Conservation (phyloP, 37 sponge, comb jelly and placozoan species). For the Petrosia ficiformis region DNA sequence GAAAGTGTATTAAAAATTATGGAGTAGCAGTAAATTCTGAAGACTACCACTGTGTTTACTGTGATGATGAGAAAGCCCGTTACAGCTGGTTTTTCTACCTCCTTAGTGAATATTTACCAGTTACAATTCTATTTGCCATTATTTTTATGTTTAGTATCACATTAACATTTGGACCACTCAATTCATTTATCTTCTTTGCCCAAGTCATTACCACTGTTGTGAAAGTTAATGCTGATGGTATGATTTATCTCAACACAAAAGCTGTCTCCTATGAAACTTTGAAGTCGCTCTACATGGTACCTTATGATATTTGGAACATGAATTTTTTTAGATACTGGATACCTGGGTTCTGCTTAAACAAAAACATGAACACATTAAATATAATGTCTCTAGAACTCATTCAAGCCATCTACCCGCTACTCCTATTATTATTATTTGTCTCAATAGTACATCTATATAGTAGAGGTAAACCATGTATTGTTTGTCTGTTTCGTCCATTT, state of each 20-base stretch:
- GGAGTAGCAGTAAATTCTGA: constrained; percentile 17
- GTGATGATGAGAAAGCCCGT: not conserved
- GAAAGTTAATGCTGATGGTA: constrained; percentile 16
- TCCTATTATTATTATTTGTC: constrained; percentile 13
- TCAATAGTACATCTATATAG: constrained; percentile 22
- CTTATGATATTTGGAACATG: constrained; percentile 65
- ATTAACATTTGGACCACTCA: constrained; percentile 30
- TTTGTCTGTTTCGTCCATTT: constrained; percentile 21
- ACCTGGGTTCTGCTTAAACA: constrained; percentile 33
- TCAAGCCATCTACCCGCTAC: constrained; percentile 41
- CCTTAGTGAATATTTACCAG: constrained; percentile 39
- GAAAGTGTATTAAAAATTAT: constrained; percentile 26
- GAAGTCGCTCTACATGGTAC: not conserved
- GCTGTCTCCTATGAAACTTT: not conserved
- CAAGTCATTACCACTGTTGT: constrained; percentile 32
- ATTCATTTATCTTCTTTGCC: constrained; percentile 50
- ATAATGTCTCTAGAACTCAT: constrained; percentile 27
- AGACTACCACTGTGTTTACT: constrained; percentile 25
- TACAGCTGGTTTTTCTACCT: constrained; percentile 45
- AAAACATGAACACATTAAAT: constrained; percentile 7
- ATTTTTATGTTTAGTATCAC: constrained; percentile 57
- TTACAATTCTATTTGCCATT: constrained; percentile 39
- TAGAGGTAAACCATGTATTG: not conserved
- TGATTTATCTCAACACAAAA: not conserved
- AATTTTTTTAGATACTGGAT: constrained; percentile 36